phyloP scores from a whole-genome alignment of 53 echinoderm and acorn worm genomes.

The Holothuria scabra region DNA sequence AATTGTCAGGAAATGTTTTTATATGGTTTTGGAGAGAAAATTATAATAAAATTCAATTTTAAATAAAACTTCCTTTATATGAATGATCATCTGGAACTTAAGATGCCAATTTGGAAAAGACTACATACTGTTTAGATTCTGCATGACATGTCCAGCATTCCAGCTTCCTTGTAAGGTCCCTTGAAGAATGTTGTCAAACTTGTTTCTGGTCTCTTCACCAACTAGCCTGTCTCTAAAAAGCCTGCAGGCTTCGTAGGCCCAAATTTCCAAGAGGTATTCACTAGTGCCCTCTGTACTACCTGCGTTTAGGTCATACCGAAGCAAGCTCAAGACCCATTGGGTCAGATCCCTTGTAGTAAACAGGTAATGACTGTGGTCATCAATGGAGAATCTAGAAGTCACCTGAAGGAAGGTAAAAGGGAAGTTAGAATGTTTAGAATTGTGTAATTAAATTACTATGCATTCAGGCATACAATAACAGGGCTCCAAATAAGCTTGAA shows the following conservation, averaged over 20 bases:
- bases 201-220: conserved; percentile 76
- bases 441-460: too few relatives aligned
- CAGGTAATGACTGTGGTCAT: conserved; percentile 98
- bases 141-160: conserved; percentile 96
- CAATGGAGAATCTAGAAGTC: conserved; percentile 84
- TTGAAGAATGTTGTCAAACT: conserved; percentile 86
- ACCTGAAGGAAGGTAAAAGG: conserved; percentile 46
- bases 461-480: too few relatives aligned
- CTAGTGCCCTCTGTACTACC: conserved; percentile 76
- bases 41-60: too few relatives aligned
- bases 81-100: too few relatives aligned
- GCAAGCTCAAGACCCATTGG: conserved; percentile 93
- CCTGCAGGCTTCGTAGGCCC: conserved; percentile 92
- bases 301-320: conserved; percentile 89
- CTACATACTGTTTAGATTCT: conserved; percentile 72
- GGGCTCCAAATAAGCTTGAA: too few relatives aligned
- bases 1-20: too few relatives aligned
- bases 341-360: conserved; percentile 98
- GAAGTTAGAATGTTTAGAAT: too few relatives aligned
- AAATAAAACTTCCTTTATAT: too few relatives aligned
- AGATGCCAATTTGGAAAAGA: too few relatives aligned
- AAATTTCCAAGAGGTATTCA: conserved; percentile 91
- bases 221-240: conserved; percentile 92
- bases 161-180: conserved; percentile 88
- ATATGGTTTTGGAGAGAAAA: too few relatives aligned